Evolutionary conservation across 37 sponge, comb jelly and placozoan genomes (phyloP), one percentile per base, ranked within the genome.

Genomic region (Halisarca cf. caerulea): DNA sequence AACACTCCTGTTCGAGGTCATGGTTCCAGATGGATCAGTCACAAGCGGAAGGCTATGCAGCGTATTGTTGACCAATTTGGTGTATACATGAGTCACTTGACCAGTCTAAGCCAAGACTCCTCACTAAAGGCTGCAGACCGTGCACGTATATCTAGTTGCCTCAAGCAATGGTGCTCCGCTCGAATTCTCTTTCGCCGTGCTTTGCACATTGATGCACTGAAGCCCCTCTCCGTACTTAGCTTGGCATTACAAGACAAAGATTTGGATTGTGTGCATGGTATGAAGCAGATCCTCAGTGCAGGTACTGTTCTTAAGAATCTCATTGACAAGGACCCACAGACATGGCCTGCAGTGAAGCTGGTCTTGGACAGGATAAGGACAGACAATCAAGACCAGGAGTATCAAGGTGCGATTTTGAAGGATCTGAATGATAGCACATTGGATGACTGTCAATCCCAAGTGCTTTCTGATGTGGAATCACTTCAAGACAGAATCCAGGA

Each of bases 61-160:
- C 81, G 86, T 1, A 59, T 89, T 2, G 74, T 89, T 59, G 90
- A 89, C 57, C 77, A 86, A 1, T 89, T 43, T 81, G 90, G 90
- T 30, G 90, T 79, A 0, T 89, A 85, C 79, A 58, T 83, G 6
- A 35, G 28, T 17, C 89, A 89, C 51, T 75, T 89, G 6, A 28
- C 53, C 7, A 7, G 81, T 58, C 62, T 89, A 7, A 36, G 25
- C 9, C 54, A 80, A 36, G 89, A 86, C 58, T 7, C 62, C 3
- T 59, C 89, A 36, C 53, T 89, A 14, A 84, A 70, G 72, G 1
- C 62, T 3, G 33, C 38, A 33, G 89, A 89, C 39, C 77, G 66
- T n/a, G 88, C 88, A 39, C 40, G 40, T 1, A 21, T 89, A 17
- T 74, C 81, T n/a, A 85, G 90, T 20, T 89, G 85, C 40, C 82